Evolutionary conservation across 1,140 invertebrate genomes (phyloP), one percentile per base, ranked within the genome.

Genomic region (Aphaenogaster ashmeadi): DNA sequence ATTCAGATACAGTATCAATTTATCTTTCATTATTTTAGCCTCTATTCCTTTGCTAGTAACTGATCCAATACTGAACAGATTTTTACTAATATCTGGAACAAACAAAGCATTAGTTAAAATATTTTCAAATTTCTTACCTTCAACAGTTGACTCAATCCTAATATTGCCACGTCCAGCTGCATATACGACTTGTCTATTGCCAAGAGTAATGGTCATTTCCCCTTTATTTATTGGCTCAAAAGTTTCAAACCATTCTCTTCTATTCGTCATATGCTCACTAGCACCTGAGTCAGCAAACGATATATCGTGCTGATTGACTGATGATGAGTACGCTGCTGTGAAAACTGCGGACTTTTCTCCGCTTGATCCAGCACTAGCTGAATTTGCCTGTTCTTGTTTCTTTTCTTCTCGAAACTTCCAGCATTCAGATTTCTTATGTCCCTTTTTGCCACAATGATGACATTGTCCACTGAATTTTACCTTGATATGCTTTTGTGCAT

Each of bases 211-310:
- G 3, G 4, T 11, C 21, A 62, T 33, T 4, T 62, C 33, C 36
- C 60, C n/a, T n/a, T n/a, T 36, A 1, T 11, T 62, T 13, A 62
- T 21, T 62, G 33, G 27, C 11, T 18, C 8, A 36, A 62, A 62
- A 2, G 9, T 62, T 11, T n/a, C 41, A 47, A 71, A 71, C n/a
- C 67, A 71, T 71, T 71, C 18, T 71, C 56, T 71, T 47, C 18
- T 50, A 6, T 41, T 41, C 41, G 1, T n/a, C 18, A 71, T 71
- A 15, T 71, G 41, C 8, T 71, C n/a, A 15, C n/a, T 50, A 3
- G 67, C 67, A 71, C 6, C 41, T 21, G 56, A 58, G 9, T 58
- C 56, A 21, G 56, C 8, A 27, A 58, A 58, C 3, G n/a, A 58
- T 58, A 21, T 9, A 58, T 27, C 56, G 7, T 58, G 18, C 2